Evolutionary conservation across 1,140 invertebrate genomes (phyloP).

Genomic region (Camponotus floridanus): DNA sequence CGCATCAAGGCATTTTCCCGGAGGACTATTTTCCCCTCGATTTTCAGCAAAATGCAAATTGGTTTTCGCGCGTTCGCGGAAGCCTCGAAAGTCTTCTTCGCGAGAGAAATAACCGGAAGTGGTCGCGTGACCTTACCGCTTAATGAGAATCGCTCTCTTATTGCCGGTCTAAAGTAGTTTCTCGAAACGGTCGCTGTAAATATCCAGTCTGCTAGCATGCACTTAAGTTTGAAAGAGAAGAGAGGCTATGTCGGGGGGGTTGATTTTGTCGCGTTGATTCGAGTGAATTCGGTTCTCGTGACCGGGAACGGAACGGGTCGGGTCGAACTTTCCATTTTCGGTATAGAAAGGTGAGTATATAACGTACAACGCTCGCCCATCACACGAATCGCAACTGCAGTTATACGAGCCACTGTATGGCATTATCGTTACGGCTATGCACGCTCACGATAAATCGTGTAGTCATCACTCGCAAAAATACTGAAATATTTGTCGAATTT

Average conservation of each 20-base stretch:
- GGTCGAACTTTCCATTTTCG: neutral
- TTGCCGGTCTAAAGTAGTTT: constrained; percentile 56
- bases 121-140: constrained; percentile 61
- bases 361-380: constrained; percentile 26
- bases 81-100: constrained; percentile 36
- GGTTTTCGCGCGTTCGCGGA: constrained; percentile 66
- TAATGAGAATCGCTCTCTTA: constrained; percentile 35
- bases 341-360: neutral
- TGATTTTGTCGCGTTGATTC: neutral
- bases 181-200: constrained; percentile 47
- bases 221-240: constrained; percentile 28
- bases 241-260: neutral
- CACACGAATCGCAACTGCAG: neutral
- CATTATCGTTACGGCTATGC: neutral
- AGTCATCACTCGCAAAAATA: neutral
- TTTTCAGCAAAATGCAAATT: constrained; percentile 52
- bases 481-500: constrained; percentile 33
- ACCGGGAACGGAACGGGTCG: neutral
- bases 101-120: neutral
- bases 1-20: neutral
- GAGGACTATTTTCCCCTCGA: constrained; percentile 30
- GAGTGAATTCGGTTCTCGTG: constrained; percentile 9
- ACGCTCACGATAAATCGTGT: neutral
- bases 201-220: constrained; percentile 2
- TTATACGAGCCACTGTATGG: neutral